These are phyloP conservation scores for Cheilosia soror DNA, from an alignment of 2,888 invertebrate genomes.

Conservation along the genomic window DNA sequence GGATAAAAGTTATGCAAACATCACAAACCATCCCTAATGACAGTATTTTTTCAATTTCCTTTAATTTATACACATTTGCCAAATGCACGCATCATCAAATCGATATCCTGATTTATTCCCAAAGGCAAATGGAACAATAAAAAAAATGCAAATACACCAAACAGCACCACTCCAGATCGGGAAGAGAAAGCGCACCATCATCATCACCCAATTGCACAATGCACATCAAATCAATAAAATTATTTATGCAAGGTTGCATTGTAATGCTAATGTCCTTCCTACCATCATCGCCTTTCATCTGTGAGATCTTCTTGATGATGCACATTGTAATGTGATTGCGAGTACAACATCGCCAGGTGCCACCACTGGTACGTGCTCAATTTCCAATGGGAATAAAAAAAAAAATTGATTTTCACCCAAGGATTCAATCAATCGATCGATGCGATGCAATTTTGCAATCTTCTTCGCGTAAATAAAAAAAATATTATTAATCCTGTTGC, in stretches of 20 bases:
- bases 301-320: constrained; percentile 38
- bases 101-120: constrained; percentile 27
- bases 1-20: constrained; percentile 69
- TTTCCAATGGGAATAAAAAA: constrained; percentile 17
- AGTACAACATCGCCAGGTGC: constrained; percentile 51
- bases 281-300: constrained; percentile 3
- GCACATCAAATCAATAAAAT: constrained; percentile 64
- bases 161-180: neutral
- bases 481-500: constrained; percentile 62
- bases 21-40: constrained; percentile 51
- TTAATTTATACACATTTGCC: constrained; percentile 62
- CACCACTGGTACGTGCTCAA: constrained; percentile 65
- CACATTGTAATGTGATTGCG: constrained; percentile 55
- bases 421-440: constrained; percentile 62
- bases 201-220: constrained; percentile 36
- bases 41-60: constrained; percentile 55
- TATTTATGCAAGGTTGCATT: constrained; percentile 75
- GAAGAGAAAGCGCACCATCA: constrained; percentile 40
- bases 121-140: constrained; percentile 14
- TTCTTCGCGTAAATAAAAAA: constrained; percentile 63
- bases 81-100: constrained; percentile 72
- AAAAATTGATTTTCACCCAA: constrained; percentile 50
- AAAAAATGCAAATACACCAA: constrained; percentile 1
- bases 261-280: constrained; percentile 71
- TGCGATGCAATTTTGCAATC: constrained; percentile 61